Evolutionary conservation across 2,797 vertebrate genomes (phyloP).

Genomic region (Hozukius guyotensis): DNA sequence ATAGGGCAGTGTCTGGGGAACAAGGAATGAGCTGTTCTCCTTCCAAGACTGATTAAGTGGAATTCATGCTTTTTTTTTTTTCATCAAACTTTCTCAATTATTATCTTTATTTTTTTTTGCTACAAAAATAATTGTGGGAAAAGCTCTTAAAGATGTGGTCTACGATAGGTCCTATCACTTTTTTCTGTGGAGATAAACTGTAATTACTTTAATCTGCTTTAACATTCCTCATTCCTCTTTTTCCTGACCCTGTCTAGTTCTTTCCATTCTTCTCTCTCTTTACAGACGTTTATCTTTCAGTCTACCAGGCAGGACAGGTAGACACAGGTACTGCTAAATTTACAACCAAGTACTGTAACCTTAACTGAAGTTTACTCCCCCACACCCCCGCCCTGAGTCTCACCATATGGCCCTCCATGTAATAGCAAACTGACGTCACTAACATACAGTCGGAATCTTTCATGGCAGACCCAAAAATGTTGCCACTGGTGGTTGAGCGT

Average conservation of each 20-base stretch:
- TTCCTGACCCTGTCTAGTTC: constrained; percentile 98
- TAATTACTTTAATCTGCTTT: constrained; percentile 87
- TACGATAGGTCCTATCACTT: constrained; percentile 81
- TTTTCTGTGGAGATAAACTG: constrained; percentile 81
- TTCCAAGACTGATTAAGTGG: constrained; percentile 24
- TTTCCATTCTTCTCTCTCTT: constrained; percentile 98
- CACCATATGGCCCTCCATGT: constrained; percentile 81
- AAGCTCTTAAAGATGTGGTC: constrained; percentile 65
- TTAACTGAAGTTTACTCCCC: constrained; percentile 65
- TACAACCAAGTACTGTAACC: constrained; percentile 79
- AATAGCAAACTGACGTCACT: constrained; percentile 90
- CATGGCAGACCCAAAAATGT: constrained; percentile 89
- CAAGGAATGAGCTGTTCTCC: constrained; percentile 39
- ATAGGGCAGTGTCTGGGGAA: constrained; percentile 31
- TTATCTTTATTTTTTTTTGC: not conserved
- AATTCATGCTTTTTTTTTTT: not conserved
- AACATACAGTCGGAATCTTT: constrained; percentile 85
- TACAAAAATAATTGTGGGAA: not conserved
- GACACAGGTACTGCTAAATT: constrained; percentile 98
- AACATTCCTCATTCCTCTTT: constrained; percentile 92
- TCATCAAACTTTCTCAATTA: not conserved
- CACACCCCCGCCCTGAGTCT: constrained; percentile 46
- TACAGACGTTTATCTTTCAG: constrained; percentile 99
- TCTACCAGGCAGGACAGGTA: constrained; percentile 99
- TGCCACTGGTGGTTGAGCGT: not conserved